phyloP scores from a whole-genome alignment of 2,113 vertebrate genomes.

The Oceanodroma tethys region DNA sequence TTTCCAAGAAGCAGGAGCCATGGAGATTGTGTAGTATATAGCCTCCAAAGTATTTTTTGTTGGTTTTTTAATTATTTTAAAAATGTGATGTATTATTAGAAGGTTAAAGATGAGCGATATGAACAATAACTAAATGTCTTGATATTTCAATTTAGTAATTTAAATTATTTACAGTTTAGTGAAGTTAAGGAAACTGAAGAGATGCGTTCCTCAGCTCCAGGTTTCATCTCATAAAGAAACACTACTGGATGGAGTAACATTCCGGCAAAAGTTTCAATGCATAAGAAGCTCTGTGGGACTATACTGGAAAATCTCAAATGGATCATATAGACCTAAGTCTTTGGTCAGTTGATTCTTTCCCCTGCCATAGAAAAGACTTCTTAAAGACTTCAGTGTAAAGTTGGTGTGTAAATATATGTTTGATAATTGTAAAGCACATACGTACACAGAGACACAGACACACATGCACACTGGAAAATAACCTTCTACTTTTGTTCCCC shows the following conservation, averaged over 20 bases:
- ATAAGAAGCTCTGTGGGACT: conserved; percentile 61
- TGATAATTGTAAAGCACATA: conserved; percentile 68
- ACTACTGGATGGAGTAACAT: conserved; percentile 47
- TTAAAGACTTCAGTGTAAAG: conserved; percentile 58
- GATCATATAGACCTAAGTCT: conserved; percentile 25
- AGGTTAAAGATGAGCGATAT: conserved; percentile 71
- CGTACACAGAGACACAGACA: conserved; percentile 51
- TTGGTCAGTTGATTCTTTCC: conserved; percentile 42
- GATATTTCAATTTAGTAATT: conserved; percentile 71
- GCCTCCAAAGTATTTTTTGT: conserved; percentile 53
- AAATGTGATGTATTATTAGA: conserved; percentile 72
- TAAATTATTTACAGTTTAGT: conserved; percentile 66
- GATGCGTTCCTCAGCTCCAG: conserved; percentile 49
- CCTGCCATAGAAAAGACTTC: conserved; percentile 57
- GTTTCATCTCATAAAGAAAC: conserved; percentile 41
- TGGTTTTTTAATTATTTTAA: conserved; percentile 68
- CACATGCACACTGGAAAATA: conserved; percentile 54
- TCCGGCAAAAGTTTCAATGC: conserved; percentile 61
- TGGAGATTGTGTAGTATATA: conserved; percentile 64
- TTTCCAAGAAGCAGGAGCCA: conserved; percentile 45
- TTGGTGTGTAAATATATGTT: conserved; percentile 64
- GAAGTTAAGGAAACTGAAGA: conserved; percentile 48
- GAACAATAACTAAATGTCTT: conserved; percentile 75
- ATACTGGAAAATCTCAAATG: conserved; percentile 47
- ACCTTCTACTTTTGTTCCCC: conserved; percentile 41